These are phyloP conservation scores for Philaenus spumarius DNA, from an alignment of 1,140 invertebrate species.

Conservation along the genomic window DNA sequence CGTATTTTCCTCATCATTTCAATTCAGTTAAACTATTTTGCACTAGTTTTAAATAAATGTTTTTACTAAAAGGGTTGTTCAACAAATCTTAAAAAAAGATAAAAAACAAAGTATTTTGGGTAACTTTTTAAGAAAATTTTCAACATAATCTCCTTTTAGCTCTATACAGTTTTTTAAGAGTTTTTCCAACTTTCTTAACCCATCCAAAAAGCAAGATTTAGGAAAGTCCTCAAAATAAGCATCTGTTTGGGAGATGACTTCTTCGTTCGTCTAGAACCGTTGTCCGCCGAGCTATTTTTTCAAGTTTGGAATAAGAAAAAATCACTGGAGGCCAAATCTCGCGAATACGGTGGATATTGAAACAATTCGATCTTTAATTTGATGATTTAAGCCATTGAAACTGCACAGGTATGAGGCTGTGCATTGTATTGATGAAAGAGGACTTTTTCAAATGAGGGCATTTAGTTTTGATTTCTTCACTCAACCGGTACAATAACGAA, in stretches of 20 bases:
- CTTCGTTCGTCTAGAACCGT: conserved; percentile 18
- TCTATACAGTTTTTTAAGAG: conserved; percentile 19
- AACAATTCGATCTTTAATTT: conserved; percentile 29
- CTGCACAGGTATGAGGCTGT: conserved; percentile 1
- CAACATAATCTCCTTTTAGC: conserved; percentile 21
- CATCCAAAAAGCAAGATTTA: conserved; percentile 21
- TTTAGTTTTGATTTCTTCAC: too few relatives aligned
- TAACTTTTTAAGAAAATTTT: conserved; percentile 1
- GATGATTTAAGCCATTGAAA: conserved; percentile 11
- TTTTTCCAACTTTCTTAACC: conserved; percentile 23
- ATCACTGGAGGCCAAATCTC: neutral
- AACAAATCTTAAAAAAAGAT: too few relatives aligned
- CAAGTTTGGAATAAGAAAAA: neutral
- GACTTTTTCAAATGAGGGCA: conserved; percentile 30
- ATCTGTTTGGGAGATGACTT: conserved; percentile 21
- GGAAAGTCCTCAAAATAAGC: conserved; percentile 24
- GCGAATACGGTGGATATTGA: neutral
- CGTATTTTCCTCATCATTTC: too few relatives aligned
- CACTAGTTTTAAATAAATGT: too few relatives aligned
- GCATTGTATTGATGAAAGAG: conserved; percentile 21
- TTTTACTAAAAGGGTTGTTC: too few relatives aligned
- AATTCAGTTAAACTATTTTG: too few relatives aligned
- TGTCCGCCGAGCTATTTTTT: conserved; percentile 2
- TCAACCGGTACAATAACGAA: too few relatives aligned
- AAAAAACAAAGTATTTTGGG: too few relatives aligned